Percentiles rank a stretch among this genome's conserved stretches.
These are phyloP conservation scores for Fregetta grallaria DNA, from an alignment of 2,113 vertebrate genomes.

Conservation along the genomic window DNA sequence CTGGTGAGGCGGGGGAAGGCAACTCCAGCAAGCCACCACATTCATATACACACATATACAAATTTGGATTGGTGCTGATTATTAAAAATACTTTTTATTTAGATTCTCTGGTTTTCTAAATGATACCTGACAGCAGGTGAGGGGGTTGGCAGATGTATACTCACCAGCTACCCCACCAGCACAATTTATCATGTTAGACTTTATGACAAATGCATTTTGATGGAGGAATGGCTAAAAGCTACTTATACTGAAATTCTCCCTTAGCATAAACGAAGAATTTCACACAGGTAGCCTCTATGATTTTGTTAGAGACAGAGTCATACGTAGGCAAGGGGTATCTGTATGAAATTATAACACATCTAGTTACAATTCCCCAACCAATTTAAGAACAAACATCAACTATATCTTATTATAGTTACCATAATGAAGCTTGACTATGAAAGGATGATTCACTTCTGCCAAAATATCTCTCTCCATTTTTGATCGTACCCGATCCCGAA, in stretches of 20 bases:
- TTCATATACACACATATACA: background rate
- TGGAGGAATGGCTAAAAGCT: background rate
- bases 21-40: background rate
- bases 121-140: background rate
- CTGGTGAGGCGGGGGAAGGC: background rate
- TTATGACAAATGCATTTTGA: background rate
- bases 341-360: background rate
- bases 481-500: constrained; percentile 91
- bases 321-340: background rate
- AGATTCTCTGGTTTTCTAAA: background rate
- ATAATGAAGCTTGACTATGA: constrained; percentile 96
- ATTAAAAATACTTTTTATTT: background rate
- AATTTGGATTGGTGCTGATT: background rate
- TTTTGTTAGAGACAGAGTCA: background rate
- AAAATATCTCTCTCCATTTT: constrained; percentile 98
- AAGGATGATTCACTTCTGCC: constrained; percentile 96
- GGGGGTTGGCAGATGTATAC: background rate
- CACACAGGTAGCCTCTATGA: background rate
- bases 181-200: fast-evolving
- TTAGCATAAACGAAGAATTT: background rate
- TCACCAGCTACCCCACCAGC: background rate
- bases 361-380: background rate
- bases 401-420: constrained; percentile 70
- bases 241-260: background rate
- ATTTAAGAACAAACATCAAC: background rate